Evolutionary conservation across 2,797 vertebrate genomes (phyloP).

Genomic region (Denticeps clupeoides): DNA sequence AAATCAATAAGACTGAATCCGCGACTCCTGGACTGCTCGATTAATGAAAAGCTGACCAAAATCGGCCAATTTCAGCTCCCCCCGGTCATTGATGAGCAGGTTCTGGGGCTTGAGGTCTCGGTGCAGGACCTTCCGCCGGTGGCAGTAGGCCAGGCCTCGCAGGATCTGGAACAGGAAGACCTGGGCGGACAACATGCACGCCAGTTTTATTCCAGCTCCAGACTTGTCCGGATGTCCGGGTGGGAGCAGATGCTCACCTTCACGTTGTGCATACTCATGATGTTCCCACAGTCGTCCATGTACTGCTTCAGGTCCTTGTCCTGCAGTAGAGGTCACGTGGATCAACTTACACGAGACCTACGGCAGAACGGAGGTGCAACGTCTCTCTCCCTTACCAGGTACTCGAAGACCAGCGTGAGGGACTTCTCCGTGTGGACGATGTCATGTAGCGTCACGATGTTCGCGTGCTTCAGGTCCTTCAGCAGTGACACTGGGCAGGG

Average conservation of each 20-base stretch:
- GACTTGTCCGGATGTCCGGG: background rate
- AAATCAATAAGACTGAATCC: background rate
- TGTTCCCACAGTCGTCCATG: slow-evolving; percentile 73
- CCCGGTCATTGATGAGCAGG: slow-evolving; percentile 65
- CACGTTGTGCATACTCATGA: slow-evolving; percentile 69
- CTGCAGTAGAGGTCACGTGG: slow-evolving; percentile 27
- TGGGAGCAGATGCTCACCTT: slow-evolving; percentile 46
- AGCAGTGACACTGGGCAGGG: slow-evolving; percentile 74
- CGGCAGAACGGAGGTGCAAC: too few relatives aligned
- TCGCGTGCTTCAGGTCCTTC: slow-evolving; percentile 94
- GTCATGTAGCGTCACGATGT: slow-evolving; percentile 92
- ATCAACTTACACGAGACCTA: background rate
- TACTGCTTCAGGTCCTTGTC: slow-evolving; percentile 73
- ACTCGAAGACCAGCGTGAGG: slow-evolving; percentile 92
- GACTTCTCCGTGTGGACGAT: slow-evolving; percentile 94
- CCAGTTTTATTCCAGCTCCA: too few relatives aligned
- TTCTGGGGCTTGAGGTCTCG: slow-evolving; percentile 71
- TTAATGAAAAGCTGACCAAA: slow-evolving; percentile 48
- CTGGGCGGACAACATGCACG: slow-evolving; percentile 26
- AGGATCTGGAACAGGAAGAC: slow-evolving; percentile 68
- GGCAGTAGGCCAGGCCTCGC: slow-evolving; percentile 64
- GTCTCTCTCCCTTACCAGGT: slow-evolving; percentile 80
- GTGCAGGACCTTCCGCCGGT: slow-evolving; percentile 64
- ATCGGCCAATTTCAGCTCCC: slow-evolving; percentile 71
- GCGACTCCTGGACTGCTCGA: background rate